Conservation (phyloP, 2,888 invertebrate genomes). For the Oscheius sp. region DNA sequence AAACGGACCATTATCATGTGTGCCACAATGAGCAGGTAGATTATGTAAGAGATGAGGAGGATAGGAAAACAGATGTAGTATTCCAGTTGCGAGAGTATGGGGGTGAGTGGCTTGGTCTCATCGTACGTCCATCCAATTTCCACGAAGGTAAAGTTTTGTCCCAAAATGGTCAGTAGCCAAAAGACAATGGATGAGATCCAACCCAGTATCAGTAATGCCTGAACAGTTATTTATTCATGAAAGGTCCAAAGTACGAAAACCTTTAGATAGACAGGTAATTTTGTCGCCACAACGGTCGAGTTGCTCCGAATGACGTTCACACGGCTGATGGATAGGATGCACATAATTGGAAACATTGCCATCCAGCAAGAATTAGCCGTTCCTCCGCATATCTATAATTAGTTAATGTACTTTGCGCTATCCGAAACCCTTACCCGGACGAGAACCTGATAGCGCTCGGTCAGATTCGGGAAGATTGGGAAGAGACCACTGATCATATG, state of each 20-base stretch:
- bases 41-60: background rate
- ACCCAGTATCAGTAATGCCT: background rate
- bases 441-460: background rate
- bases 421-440: background rate
- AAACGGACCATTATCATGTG: background rate
- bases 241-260: background rate
- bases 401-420: background rate
- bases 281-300: background rate
- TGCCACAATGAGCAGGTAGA: background rate
- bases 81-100: background rate
- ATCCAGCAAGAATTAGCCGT: conserved; percentile 6
- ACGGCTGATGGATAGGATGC: background rate
- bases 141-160: background rate
- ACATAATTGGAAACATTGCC: conserved; percentile 13
- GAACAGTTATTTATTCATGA: background rate
- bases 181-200: background rate
- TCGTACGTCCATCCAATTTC: background rate
- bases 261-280: background rate
- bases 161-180: background rate
- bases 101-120: background rate
- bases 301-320: background rate
- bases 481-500: background rate
- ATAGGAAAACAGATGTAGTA: background rate
- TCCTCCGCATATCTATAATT: background rate
- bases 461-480: background rate